Percentiles rank a stretch among this genome's conserved stretches.
These are phyloP conservation scores for Helicoverpa zea DNA, from an alignment of 1,140 invertebrate genomes.

Conservation along the genomic window DNA sequence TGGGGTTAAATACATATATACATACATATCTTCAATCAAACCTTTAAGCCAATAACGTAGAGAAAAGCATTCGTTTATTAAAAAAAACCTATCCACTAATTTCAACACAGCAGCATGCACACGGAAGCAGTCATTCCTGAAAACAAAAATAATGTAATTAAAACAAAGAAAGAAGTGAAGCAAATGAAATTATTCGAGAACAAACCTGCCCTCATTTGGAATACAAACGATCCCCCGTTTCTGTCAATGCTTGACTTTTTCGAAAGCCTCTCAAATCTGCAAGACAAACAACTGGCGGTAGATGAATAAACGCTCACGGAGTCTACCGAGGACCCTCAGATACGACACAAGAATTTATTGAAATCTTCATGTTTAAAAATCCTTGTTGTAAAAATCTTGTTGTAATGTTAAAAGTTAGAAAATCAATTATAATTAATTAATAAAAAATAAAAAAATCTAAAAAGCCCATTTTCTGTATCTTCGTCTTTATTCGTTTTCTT, in stretches of 20 bases:
- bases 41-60: too few relatives aligned
- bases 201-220: constrained; percentile 23
- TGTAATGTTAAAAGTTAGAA: too few relatives aligned
- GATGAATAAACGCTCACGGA: constrained; percentile 26
- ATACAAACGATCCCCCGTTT: constrained; percentile 24
- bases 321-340: neutral
- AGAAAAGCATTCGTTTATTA: too few relatives aligned
- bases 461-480: too few relatives aligned
- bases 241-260: constrained; percentile 26
- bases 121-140: neutral
- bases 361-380: neutral
- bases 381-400: too few relatives aligned
- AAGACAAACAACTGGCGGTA: constrained; percentile 33
- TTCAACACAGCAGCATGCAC: too few relatives aligned
- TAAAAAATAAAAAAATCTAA: too few relatives aligned
- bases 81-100: too few relatives aligned
- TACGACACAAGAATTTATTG: neutral
- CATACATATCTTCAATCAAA: too few relatives aligned
- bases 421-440: too few relatives aligned
- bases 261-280: constrained; percentile 41
- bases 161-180: neutral
- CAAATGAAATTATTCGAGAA: constrained; percentile 38
- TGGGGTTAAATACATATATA: too few relatives aligned
- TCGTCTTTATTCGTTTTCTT: too few relatives aligned
- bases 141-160: neutral